phyloP scores from a whole-genome alignment of 1,140 invertebrate genomes.

The Apocrypta bakeri region DNA sequence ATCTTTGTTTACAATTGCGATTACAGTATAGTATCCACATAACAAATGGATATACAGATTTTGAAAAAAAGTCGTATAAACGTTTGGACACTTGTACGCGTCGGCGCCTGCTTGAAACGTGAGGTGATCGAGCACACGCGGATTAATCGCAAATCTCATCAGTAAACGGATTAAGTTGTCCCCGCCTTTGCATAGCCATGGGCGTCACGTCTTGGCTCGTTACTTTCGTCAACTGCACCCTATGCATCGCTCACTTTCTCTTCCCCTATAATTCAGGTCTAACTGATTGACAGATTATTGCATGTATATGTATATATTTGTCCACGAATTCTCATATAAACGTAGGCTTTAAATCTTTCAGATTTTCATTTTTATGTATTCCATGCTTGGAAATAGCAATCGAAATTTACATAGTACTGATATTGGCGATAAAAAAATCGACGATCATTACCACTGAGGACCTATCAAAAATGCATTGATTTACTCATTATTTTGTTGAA shows the following conservation, averaged over 20 bases:
- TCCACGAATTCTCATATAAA: not conserved
- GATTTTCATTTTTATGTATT: not conserved
- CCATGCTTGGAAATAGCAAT: too few species aligned
- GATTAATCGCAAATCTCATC: conserved; percentile 55
- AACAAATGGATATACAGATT: too few species aligned
- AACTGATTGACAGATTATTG: not conserved
- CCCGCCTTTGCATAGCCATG: not conserved
- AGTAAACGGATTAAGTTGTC: conserved; percentile 54
- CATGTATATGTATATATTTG: too few species aligned
- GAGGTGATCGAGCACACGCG: conserved; percentile 44
- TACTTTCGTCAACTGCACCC: not conserved
- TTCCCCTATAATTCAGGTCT: not conserved
- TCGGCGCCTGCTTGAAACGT: conserved; percentile 20
- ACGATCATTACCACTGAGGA: too few species aligned
- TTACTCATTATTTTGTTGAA: too few species aligned
- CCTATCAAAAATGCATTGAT: too few species aligned
- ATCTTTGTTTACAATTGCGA: too few species aligned
- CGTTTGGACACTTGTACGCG: not conserved
- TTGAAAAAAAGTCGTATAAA: too few species aligned
- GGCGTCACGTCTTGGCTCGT: conserved; percentile 2
- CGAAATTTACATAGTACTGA: too few species aligned
- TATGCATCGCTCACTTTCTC: not conserved
- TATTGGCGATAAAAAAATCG: too few species aligned
- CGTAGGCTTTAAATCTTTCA: not conserved
- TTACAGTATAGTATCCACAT: too few species aligned